Evolutionary conservation across 30 jellyfish, hydroid and myxozoan genomes (phyloP).

Genomic region (Aurelia aurita complex sp. Pacific): DNA sequence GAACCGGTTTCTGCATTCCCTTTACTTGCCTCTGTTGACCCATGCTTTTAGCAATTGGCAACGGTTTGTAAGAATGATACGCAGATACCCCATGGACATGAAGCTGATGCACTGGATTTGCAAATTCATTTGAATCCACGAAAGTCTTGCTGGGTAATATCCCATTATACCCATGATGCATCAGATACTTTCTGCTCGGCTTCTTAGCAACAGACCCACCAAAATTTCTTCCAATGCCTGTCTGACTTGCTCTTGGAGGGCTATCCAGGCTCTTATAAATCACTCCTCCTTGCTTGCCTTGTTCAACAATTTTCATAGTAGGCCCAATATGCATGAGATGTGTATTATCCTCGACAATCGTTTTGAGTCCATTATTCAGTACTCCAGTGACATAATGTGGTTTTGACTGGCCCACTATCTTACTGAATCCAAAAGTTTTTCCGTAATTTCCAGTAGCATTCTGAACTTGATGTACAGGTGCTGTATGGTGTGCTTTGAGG

Average conservation of each 20-base stretch:
- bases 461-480: no score
- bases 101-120: conserved; percentile 14
- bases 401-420: neutral
- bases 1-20: neutral
- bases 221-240: neutral
- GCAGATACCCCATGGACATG: conserved; percentile 1
- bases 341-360: conserved; percentile 28
- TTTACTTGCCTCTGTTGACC: conserved; percentile 4
- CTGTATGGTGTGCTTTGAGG: neutral
- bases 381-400: conserved; percentile 25
- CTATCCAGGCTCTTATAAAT: conserved; percentile 33
- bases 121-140: conserved; percentile 13
- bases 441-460: neutral
- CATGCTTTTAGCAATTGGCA: neutral
- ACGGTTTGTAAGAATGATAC: neutral
- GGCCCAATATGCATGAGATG: conserved; percentile 60
- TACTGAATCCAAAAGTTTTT: neutral
- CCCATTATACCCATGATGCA: conserved; percentile 28
- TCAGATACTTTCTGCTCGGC: neutral
- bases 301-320: conserved; percentile 54
- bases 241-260: conserved; percentile 18
- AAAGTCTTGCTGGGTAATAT: neutral
- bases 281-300: conserved; percentile 36
- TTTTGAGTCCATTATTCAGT: conserved; percentile 32
- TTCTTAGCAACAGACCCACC: neutral